phyloP scores from a whole-genome alignment of 2,888 invertebrate genomes.

The Cheilosia urbana region DNA sequence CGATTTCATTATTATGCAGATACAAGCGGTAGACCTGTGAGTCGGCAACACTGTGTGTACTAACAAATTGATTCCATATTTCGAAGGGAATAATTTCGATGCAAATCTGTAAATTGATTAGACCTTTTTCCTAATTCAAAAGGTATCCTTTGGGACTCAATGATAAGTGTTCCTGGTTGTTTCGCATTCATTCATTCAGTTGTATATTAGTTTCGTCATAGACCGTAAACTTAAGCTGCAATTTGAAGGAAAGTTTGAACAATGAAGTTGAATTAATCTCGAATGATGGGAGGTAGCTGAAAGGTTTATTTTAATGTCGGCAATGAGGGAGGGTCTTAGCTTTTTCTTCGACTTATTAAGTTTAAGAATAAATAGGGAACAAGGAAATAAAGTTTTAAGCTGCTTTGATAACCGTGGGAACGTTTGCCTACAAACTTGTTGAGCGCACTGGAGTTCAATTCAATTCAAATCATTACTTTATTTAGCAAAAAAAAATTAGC shows the following conservation, averaged over 20 bases:
- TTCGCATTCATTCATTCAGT: neutral
- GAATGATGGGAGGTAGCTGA: neutral
- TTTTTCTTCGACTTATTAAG: no score
- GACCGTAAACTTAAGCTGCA: constrained; percentile 8
- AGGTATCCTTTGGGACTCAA: constrained; percentile 22
- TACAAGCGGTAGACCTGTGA: neutral
- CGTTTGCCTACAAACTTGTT: no score
- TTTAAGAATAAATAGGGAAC: no score
- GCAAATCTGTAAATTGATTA: constrained; percentile 60
- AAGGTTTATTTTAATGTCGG: no score
- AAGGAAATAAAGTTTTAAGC: no score
- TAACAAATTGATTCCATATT: constrained; percentile 60
- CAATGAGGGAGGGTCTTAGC: no score
- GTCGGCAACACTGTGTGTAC: constrained; percentile 8
- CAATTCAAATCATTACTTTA: no score
- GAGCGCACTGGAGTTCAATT: no score
- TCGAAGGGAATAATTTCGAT: constrained; percentile 56
- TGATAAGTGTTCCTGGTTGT: constrained; percentile 27
- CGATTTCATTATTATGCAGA: constrained; percentile 19
- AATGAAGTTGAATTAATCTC: neutral
- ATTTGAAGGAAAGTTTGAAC: constrained; percentile 19
- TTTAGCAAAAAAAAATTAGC: no score
- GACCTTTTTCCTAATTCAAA: constrained; percentile 43
- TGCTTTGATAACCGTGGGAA: no score
- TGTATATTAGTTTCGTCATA: neutral